These are phyloP conservation scores for Hemithea aestivaria DNA, from an alignment of 2,888 invertebrate genomes.

Conservation along the genomic window DNA sequence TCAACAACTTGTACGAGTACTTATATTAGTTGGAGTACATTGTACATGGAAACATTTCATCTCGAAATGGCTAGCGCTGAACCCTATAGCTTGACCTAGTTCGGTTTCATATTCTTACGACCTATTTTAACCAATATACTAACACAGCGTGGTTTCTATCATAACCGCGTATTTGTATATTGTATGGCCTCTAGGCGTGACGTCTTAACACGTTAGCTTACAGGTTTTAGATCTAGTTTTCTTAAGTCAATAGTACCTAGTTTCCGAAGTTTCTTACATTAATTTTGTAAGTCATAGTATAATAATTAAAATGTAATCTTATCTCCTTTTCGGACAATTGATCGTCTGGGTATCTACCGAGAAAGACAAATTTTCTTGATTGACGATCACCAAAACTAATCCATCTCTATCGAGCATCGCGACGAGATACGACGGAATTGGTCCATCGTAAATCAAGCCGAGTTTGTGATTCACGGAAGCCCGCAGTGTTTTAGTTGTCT, in stretches of 20 bases:
- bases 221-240: too few relatives aligned
- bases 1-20: conserved; percentile 1
- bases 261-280: too few relatives aligned
- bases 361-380: conserved; percentile 41
- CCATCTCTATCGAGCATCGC: conserved; percentile 31
- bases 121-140: conserved; percentile 52
- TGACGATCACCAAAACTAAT: conserved; percentile 27
- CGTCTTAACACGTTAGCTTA: conserved; percentile 12
- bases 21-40: background rate
- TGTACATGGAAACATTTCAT: conserved; percentile 29
- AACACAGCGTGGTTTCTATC: conserved; percentile 44
- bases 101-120: conserved; percentile 49
- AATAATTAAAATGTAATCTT: too few relatives aligned
- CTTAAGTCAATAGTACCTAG: conserved; percentile 2
- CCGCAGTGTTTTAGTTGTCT: conserved; percentile 29
- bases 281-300: too few relatives aligned
- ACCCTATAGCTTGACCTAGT: conserved; percentile 63
- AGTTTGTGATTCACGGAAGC: conserved; percentile 39
- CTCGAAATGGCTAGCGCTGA: conserved; percentile 48
- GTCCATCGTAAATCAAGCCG: conserved; percentile 28
- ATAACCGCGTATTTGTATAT: conserved; percentile 46
- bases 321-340: conserved; percentile 70
- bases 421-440: conserved; percentile 23
- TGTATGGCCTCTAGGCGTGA: conserved; percentile 43
- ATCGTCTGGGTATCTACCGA: conserved; percentile 52